Evolutionary conservation across 2,113 vertebrate genomes (phyloP), one percentile per base, ranked within the genome.

Genomic region (Oreochromis aureus): DNA sequence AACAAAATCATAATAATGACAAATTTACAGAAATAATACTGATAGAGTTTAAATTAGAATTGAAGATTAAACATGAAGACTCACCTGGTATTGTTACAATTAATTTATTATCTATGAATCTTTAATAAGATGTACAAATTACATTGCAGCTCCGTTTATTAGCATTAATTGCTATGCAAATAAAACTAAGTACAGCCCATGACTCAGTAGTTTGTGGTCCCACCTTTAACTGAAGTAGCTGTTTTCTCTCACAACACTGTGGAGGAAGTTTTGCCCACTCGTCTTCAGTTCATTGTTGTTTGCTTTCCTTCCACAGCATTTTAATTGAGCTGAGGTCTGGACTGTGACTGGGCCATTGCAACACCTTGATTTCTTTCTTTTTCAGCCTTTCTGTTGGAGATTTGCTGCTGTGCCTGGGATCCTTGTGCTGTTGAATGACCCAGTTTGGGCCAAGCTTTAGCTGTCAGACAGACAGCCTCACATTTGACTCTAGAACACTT

Each of bases 241-340:
- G 13, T 76, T 76, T 76, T 10, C 39, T 24, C 63, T 71, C 66
- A 44, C 12, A 2, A 16, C n/a, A 16, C n/a, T 24, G 36, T 71
- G 39, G n/a, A 10, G 7, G 15, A 71, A 0, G 1, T 16, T 44
- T 44, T 44, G 5, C 36, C 66, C 66, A 10, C 39, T 71, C n/a
- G 44, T 24, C 66, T 71, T 44, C n/a, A 2, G 66, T 24, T 27
- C 12, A 0, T 44, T 71, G n/a, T 3, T 0, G 7, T 66, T 39
- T 22, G 2, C 34, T n/a, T n/a, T 44, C 12, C 66, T 15, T 15
- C 13, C 39, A 44, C 66, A 71, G n/a, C 3, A 1, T 71, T 71
- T 71, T 15, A 44, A 24, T 15, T 9, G 18, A 39, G 11, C 19
- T 22, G 19, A 22, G 36, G 63, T 69, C 19, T 69, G 66, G 39